A percentile compares a stretch with the other conserved stretches of the same genome.
Conservation (phyloP, 2,113 vertebrate genomes). For the Andinoacara biseriatus region DNA sequence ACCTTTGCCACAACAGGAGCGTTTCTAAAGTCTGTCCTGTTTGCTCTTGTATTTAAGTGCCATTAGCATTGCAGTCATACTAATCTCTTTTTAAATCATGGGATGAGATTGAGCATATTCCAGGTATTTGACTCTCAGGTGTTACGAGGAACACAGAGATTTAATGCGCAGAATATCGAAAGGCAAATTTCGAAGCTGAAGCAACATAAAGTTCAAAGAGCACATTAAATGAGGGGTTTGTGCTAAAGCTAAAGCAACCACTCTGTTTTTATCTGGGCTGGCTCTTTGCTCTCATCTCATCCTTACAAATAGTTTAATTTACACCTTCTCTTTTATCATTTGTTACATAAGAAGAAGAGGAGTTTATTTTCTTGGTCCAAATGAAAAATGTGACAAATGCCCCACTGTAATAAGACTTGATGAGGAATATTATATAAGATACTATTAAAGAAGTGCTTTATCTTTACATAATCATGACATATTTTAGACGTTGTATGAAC, state of each 20-base stretch:
- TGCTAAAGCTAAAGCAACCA: neutral
- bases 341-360: slow-evolving; percentile 16
- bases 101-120: slow-evolving; percentile 24
- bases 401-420: slow-evolving; percentile 23
- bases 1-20: slow-evolving; percentile 13
- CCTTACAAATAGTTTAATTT: slow-evolving; percentile 25
- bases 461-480: slow-evolving; percentile 49
- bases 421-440: slow-evolving; percentile 27
- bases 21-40: slow-evolving; percentile 43
- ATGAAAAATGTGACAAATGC: slow-evolving; percentile 37
- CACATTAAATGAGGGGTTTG: slow-evolving; percentile 8
- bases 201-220: slow-evolving; percentile 8
- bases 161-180: slow-evolving; percentile 41
- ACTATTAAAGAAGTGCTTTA: slow-evolving; percentile 45
- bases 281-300: slow-evolving; percentile 12
- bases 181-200: slow-evolving; percentile 17
- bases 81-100: slow-evolving; percentile 21
- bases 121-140: slow-evolving; percentile 59
- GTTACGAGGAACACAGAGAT: slow-evolving; percentile 51
- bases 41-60: slow-evolving; percentile 54
- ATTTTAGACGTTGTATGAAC: slow-evolving; percentile 47
- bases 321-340: slow-evolving; percentile 23
- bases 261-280: slow-evolving; percentile 12
- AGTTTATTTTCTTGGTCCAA: slow-evolving; percentile 23
- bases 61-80: slow-evolving; percentile 41